Base-by-base conservation (phyloP, 1,140 invertebrate species). In the Monomorium pharaonis region DNA sequence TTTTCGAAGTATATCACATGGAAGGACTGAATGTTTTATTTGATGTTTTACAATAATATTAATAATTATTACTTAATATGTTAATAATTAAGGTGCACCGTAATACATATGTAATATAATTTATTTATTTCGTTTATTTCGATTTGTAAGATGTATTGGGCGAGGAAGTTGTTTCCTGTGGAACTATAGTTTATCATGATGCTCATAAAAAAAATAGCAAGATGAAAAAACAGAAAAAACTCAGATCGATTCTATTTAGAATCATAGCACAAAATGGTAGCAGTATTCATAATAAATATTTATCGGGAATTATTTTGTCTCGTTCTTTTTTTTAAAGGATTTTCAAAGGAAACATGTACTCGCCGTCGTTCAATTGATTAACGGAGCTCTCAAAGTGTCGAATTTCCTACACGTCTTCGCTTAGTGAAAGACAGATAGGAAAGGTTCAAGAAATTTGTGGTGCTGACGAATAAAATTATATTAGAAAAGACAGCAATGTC, bases 51-150 rank as follows among this genome's bases (percentile, higher is more conserved):
- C 54, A 21, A 51, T 65, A 51, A 51, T 33, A n/a, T 44, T 44
- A 56, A 80, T 33, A 42, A 2, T 74, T 74, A 77, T 70, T 75
- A 70, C 47, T 42, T 42, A 74, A n/a, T 63, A 47, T 5, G n/a
- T 81, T 56, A 75, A 58, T 87, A 80, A 67, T 65, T 87, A 88
- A 21, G 7, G 16, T 51, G 18, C 30, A 56, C 67, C 6, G 6
- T 51, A 85, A 67, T 4, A 27, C 21, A 7, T 27, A 72, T 65
- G 76, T 70, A 88, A 77, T 89, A 89, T 89, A 88, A 86, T 72
- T 89, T 77, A 83, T 84, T 89, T 86, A 63, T 70, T 85, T 85
- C 7, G 1, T 84, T 24, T 51, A 60, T 27, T n/a, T n/a, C 9
- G 44, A 51, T 77, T 30, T 24, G 0, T 72, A 85, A 21, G n/a